phyloP scores from a whole-genome alignment of 2,113 vertebrate genomes.

The Cavia porcellus region DNA sequence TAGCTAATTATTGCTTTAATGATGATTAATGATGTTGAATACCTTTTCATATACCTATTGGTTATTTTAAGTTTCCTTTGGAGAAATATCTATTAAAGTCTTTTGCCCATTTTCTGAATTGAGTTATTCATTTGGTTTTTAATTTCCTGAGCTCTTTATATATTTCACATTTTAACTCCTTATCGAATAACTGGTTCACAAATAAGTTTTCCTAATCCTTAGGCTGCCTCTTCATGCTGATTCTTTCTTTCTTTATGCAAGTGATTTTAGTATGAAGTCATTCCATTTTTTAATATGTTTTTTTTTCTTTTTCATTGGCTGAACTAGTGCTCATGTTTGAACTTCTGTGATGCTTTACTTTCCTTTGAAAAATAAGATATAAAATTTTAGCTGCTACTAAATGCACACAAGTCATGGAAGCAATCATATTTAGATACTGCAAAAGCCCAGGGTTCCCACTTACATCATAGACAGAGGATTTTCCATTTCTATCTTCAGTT shows the following conservation, averaged over 20 bases:
- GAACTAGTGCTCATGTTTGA: neutral
- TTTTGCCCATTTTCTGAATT: neutral
- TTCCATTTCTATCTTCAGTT: neutral
- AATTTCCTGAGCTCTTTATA: neutral
- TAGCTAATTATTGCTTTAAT: neutral
- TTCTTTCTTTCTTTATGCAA: no score
- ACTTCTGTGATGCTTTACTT: neutral
- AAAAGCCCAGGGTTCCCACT: neutral
- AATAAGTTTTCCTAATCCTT: neutral
- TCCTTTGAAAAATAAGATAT: conserved; percentile 2
- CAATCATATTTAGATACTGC: neutral
- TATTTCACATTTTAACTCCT: neutral
- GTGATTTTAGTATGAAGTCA: neutral
- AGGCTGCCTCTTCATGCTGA: no score
- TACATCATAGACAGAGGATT: rapidly evolving
- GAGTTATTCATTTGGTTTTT: neutral
- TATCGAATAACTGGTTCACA: neutral
- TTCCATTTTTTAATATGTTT: neutral
- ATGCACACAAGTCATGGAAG: neutral
- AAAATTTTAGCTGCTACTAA: neutral
- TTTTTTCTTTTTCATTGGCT: neutral
- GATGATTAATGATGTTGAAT: neutral
- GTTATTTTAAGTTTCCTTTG: neutral
- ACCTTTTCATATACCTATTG: neutral
- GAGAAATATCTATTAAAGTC: neutral